A percentile compares a stretch with the other conserved stretches of the same genome.
Conservation (phyloP, 2,888 invertebrate genomes). For the Chymomyza caudatula region DNA sequence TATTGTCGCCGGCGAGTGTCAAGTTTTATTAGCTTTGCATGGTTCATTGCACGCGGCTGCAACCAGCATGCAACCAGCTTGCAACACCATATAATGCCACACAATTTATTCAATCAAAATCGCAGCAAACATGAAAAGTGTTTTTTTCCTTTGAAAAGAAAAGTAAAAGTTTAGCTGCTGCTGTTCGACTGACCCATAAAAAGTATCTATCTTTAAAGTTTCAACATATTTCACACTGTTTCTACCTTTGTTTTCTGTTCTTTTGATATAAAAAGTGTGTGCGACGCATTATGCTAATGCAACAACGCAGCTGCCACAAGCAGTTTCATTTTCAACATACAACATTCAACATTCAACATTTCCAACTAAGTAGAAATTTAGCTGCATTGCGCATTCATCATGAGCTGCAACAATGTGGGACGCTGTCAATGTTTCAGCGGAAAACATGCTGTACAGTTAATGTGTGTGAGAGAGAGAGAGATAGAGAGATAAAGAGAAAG, state of each 20-base stretch:
- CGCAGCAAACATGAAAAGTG: constrained; percentile 13
- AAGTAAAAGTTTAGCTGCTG: constrained; percentile 61
- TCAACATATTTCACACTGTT: background rate
- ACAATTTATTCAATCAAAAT: constrained; percentile 38
- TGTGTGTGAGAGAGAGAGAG: no score
- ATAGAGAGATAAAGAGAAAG: no score
- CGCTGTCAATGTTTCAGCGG: no score
- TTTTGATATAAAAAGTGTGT: background rate
- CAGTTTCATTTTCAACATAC: constrained; percentile 7
- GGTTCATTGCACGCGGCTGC: constrained; percentile 45
- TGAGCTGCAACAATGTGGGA: no score
- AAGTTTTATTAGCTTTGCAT: constrained; percentile 61
- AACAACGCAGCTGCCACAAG: constrained; percentile 32
- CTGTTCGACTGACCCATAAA: constrained; percentile 59
- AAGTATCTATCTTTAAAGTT: background rate
- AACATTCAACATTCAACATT: no score
- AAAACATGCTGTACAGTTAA: no score
- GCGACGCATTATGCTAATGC: constrained; percentile 57
- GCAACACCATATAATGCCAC: constrained; percentile 35
- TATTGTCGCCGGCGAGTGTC: constrained; percentile 37
- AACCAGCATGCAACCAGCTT: background rate
- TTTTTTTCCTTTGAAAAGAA: constrained; percentile 26
- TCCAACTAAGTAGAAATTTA: no score
- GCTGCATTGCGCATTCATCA: no score
- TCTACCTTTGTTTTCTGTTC: background rate